A percentile compares a stretch with the other conserved stretches of the same genome.
These are phyloP conservation scores for Andrena chrysosceles DNA, from an alignment of 2,888 invertebrate species.

Conservation along the genomic window DNA sequence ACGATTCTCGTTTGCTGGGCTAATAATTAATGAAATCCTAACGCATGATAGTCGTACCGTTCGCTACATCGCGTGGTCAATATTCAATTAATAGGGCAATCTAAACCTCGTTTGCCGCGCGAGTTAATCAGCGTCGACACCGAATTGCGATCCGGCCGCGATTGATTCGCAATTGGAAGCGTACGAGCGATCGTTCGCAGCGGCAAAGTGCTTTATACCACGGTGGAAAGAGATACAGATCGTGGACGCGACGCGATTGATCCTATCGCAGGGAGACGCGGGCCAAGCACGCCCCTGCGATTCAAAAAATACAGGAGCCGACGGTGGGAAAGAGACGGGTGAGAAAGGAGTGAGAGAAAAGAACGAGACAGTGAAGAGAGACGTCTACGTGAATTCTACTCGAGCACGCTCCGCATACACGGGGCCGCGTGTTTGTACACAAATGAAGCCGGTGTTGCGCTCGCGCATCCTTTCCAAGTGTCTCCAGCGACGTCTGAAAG, in stretches of 20 bases:
- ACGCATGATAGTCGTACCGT: neutral
- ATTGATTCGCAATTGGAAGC: neutral
- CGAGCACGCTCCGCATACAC: conserved; percentile 16
- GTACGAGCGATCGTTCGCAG: neutral
- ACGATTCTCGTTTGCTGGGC: neutral
- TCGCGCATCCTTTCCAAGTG: conserved; percentile 60
- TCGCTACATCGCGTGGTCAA: conserved; percentile 4
- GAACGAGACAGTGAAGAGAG: conserved; percentile 1
- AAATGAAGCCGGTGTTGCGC: conserved; percentile 58
- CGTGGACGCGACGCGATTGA: conserved; percentile 23
- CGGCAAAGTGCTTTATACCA: neutral
- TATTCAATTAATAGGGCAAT: conserved; percentile 15
- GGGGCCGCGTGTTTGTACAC: conserved; percentile 48
- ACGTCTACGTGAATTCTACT: conserved; percentile 32
- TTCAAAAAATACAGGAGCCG: neutral
- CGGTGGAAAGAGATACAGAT: neutral
- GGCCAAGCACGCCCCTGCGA: neutral
- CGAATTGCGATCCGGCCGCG: neutral
- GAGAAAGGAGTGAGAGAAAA: neutral
- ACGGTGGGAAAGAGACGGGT: neutral
- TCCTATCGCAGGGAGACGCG: neutral
- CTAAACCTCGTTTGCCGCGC: neutral
- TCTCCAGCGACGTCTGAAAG: conserved; percentile 57
- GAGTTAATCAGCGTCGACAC: neutral
- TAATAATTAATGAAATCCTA: conserved; percentile 4